Evolutionary conservation across 2,113 vertebrate species (phyloP), one percentile per base, ranked within the genome.

Genomic region (Eulemur macaco): DNA sequence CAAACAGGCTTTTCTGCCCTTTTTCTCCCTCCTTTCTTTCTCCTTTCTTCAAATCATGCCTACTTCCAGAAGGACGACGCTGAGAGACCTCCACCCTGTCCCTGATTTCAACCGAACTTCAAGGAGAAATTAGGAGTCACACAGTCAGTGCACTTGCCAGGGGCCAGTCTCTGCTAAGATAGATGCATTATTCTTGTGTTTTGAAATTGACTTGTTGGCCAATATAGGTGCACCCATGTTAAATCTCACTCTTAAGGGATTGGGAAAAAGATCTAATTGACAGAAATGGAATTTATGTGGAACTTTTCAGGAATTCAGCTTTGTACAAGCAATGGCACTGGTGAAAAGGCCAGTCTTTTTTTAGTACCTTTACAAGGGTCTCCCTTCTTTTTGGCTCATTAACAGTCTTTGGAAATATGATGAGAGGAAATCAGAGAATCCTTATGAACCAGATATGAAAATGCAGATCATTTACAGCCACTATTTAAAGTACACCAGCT

Each of bases 391-490:
- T 77, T 39, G 82, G 42, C 31, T 94, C 77, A 37, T n/a, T 45
- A 29, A 81, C 63, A 34, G 18, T 60, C 76, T 97, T 86, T 83
- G 74, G 73, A 92, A 91, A 37, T 71, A 34, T 37, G 9, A 77
- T 56, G 66, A 66, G 76, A 81, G 73, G 83, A 94, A 86, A 86
- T 80, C 84, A 94, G 93, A 94, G 91, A 71, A 85, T 14, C 14
- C 77, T 74, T 91, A 68, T 0, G 52, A 58, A 37, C 14, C 14
- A 76, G 74, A 27, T 52, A 58, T 21, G 42, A 86, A 73, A 84
- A 84, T 45, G 4, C 34, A 3, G 45, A 76, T 88, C 68, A 37
- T 74, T 81, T 63, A 23, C 47, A 21, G 83, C 89, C 42, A 0
- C 84, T 94, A 45, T 95, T 83, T 82, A 82, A 76, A 96, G 84